Evolutionary conservation across 1,140 invertebrate genomes (phyloP), one percentile per base, ranked within the genome.

Genomic region (Zaprionus vittiger): DNA sequence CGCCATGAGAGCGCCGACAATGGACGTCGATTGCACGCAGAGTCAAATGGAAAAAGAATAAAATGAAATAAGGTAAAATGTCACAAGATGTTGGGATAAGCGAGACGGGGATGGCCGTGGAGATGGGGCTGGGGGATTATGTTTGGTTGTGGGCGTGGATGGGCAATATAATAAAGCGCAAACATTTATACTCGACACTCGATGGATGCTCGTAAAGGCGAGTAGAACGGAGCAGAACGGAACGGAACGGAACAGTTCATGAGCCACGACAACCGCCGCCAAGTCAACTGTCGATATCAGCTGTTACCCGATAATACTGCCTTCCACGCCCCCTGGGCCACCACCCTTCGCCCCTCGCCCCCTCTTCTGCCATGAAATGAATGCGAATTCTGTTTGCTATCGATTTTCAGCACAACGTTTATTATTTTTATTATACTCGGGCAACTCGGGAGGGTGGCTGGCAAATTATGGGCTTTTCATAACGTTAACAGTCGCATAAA

Each of bases 401-500:
- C 86, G 91, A 92, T 92, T 92, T 92, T 92, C 86, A 90, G 73
- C 56, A 85, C 56, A 90, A 89, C 85, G 85, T 85, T 90, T 90
- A 90, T 85, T 90, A 90, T 90, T 90, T 90, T 90, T 90, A 90
- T 90, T 90, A 82, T 90, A 90, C 77, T 47, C 41, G n/a, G 61
- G 72, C 67, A 69, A 70, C 70, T 75, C 22, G 44, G 61, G 49
- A 69, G 85, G 81, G 86, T 80, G 79, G 82, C 71, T 90, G 85
- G 79, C 79, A 91, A 92, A 92, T 92, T 92, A 92, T 92, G 90
- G 91, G 85, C 85, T 91, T 92, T 92, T 91, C 90, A 91, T 91
- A 91, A 91, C 85, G 90, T 89, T 91, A 91, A 86, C 90, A 87
- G 90, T 91, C 81, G 83, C 79, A 90, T 92, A 92, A 92, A 92